Evolutionary conservation across 2,888 invertebrate genomes (phyloP).

Genomic region (Xanthorhoe designata): DNA sequence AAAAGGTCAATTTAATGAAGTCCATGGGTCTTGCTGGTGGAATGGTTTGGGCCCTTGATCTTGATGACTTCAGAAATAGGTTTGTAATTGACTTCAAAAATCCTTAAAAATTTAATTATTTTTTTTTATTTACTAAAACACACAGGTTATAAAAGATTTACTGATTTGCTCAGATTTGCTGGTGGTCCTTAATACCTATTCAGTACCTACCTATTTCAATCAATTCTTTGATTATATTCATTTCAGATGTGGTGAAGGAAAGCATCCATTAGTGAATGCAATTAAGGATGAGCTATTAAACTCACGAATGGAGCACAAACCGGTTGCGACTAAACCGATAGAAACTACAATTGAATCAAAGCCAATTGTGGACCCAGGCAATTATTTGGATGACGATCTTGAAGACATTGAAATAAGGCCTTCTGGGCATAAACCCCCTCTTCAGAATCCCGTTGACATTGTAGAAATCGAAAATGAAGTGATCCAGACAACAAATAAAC

Average conservation of each 20-base stretch:
- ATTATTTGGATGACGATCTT: slow-evolving; percentile 69
- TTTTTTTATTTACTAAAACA: too few relatives aligned
- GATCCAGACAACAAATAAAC: slow-evolving; percentile 58
- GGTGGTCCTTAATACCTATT: too few relatives aligned
- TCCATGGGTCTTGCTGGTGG: slow-evolving; percentile 93
- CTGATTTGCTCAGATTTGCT: too few relatives aligned
- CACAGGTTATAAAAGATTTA: too few relatives aligned
- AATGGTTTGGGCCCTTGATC: slow-evolving; percentile 96
- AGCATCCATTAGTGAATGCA: slow-evolving; percentile 92
- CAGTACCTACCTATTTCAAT: too few relatives aligned
- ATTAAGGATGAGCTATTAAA: slow-evolving; percentile 90
- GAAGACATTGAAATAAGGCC: slow-evolving; percentile 77
- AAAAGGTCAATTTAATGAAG: slow-evolving; percentile 92
- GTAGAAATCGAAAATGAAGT: slow-evolving; percentile 48
- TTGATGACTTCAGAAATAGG: slow-evolving; percentile 93
- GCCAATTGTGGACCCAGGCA: slow-evolving; percentile 58
- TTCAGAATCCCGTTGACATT: slow-evolving; percentile 27
- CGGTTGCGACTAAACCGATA: slow-evolving; percentile 30
- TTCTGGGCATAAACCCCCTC: slow-evolving; percentile 36
- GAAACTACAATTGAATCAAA: slow-evolving; percentile 53
- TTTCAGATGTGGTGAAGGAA: slow-evolving; percentile 90
- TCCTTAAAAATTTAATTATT: not conserved
- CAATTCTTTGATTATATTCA: not conserved
- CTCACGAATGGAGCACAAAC: slow-evolving; percentile 50
- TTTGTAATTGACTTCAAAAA: slow-evolving; percentile 41